A percentile compares a stretch with the other conserved stretches of the same genome.
phyloP scores from a whole-genome alignment of 2,113 vertebrate species.

The Tupaia chinensis region DNA sequence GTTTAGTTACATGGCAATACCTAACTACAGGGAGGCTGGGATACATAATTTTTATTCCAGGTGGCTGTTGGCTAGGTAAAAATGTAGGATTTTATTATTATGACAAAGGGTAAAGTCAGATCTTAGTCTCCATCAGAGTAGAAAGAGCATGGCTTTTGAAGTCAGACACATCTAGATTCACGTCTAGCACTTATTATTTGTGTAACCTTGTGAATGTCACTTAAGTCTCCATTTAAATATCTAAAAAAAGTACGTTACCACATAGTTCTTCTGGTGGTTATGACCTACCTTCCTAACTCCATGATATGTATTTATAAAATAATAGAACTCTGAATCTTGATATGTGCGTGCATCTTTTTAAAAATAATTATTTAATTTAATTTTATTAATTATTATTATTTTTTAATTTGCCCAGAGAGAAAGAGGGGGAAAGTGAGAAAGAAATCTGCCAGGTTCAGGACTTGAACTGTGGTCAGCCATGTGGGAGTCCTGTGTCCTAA shows the following conservation, averaged over 20 bases:
- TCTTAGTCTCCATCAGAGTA: not conserved
- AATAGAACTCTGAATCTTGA: not conserved
- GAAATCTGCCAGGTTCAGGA: no score
- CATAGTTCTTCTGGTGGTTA: not conserved
- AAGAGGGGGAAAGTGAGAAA: no score
- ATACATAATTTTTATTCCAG: not conserved
- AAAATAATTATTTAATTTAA: no score
- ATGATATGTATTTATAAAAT: not conserved
- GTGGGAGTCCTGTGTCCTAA: no score
- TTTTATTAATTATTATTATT: no score
- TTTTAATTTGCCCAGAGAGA: no score
- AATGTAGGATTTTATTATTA: not conserved
- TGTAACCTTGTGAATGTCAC: not conserved
- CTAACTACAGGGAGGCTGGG: not conserved
- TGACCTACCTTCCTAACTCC: not conserved
- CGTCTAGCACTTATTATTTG: not conserved
- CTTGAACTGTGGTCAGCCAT: no score
- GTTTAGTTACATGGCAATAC: not conserved
- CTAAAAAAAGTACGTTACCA: not conserved
- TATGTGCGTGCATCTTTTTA: no score
- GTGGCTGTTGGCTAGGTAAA: not conserved
- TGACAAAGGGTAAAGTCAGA: not conserved
- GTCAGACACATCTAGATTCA: not conserved
- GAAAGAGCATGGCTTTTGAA: not conserved
- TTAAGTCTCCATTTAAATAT: constrained; percentile 3